These are phyloP conservation scores for Emmelina monodactyla DNA, from an alignment of 2,888 invertebrate genomes.

Conservation along the genomic window DNA sequence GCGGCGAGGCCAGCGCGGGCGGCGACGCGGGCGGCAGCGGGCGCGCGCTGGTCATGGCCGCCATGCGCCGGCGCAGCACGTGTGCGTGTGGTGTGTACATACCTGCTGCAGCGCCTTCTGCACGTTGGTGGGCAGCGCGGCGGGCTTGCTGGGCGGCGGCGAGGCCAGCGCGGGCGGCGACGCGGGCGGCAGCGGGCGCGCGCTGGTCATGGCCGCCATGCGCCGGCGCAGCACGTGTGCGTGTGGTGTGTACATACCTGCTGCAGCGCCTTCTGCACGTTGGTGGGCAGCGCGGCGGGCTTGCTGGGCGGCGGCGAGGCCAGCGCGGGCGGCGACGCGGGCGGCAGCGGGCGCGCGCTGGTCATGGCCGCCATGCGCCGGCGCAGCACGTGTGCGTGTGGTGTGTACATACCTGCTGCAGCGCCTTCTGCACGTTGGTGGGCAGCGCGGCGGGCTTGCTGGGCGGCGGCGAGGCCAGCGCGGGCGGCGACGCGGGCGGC, in stretches of 20 bases:
- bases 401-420: slow-evolving; percentile 70
- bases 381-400: slow-evolving; percentile 75
- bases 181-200: slow-evolving; percentile 58
- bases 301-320: slow-evolving; percentile 52
- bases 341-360: slow-evolving; percentile 60
- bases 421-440: slow-evolving; percentile 81
- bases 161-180: slow-evolving; percentile 46
- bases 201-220: slow-evolving; percentile 86
- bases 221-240: slow-evolving; percentile 88
- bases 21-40: slow-evolving; percentile 50
- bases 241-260: slow-evolving; percentile 93
- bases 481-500: slow-evolving; percentile 41
- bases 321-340: slow-evolving; percentile 40
- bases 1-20: slow-evolving; percentile 50
- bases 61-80: slow-evolving; percentile 84
- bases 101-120: slow-evolving; percentile 92
- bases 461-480: slow-evolving; percentile 48
- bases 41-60: slow-evolving; percentile 81
- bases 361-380: slow-evolving; percentile 87
- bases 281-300: slow-evolving; percentile 50
- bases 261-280: slow-evolving; percentile 92
- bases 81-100: slow-evolving; percentile 97
- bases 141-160: slow-evolving; percentile 48
- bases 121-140: slow-evolving; percentile 71
- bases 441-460: slow-evolving; percentile 40